Evolutionary conservation across 2,888 invertebrate genomes (phyloP).

Genomic region (Synanthedon myopaeformis): DNA sequence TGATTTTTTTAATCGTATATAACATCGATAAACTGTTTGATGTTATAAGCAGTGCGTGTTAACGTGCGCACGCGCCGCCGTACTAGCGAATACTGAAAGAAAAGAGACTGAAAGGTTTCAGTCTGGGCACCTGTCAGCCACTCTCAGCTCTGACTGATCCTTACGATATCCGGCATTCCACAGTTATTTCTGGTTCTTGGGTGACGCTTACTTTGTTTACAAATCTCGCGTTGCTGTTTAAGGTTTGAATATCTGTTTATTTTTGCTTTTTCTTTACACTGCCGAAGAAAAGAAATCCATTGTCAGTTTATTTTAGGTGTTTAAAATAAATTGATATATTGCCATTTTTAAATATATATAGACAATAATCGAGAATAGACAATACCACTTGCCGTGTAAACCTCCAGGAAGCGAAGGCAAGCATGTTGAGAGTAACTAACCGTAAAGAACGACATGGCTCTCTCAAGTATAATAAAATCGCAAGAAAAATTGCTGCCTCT

Average conservation of each 20-base stretch:
- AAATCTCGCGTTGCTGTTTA: constrained; percentile 28
- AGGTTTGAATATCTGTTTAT: constrained; percentile 21
- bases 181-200: constrained; percentile 41
- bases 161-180: constrained; percentile 66
- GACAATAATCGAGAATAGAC: no score
- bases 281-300: no score
- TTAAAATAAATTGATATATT: no score
- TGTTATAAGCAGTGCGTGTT: constrained; percentile 8
- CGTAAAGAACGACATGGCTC: no score
- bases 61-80: constrained; percentile 17
- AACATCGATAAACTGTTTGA: constrained; percentile 25
- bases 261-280: constrained; percentile 5
- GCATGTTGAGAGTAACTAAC: no score
- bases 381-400: no score
- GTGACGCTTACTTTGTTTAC: constrained; percentile 62
- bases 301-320: no score
- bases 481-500: no score
- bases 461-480: no score
- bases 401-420: no score
- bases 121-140: constrained; percentile 1
- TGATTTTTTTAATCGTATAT: constrained; percentile 26
- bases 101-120: constrained; percentile 23
- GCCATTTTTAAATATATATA: no score
- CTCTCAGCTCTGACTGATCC: constrained; percentile 8
- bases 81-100: constrained; percentile 17